phyloP scores from a whole-genome alignment of 2,888 invertebrate species.

The Chloromyia formosa region DNA sequence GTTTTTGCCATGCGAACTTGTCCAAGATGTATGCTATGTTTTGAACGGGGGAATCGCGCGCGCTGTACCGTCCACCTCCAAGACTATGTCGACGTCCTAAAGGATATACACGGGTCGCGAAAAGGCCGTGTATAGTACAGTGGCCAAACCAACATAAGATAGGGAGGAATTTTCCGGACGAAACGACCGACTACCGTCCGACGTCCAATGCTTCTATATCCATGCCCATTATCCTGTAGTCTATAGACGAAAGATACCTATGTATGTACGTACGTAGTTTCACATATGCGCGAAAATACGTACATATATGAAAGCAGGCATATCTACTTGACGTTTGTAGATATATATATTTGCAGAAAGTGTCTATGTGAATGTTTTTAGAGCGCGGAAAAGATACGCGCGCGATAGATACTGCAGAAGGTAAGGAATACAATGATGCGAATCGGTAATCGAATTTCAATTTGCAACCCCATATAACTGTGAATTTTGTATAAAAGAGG shows the following conservation, averaged over 20 bases:
- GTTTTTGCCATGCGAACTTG: slow-evolving; percentile 32
- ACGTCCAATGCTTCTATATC: slow-evolving; percentile 26
- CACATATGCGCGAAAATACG: slow-evolving; percentile 28
- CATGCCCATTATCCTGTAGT: slow-evolving; percentile 24
- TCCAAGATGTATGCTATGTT: slow-evolving; percentile 28
- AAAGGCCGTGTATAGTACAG: slow-evolving; percentile 43
- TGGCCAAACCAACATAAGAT: slow-evolving; percentile 48
- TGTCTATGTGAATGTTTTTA: slow-evolving; percentile 28
- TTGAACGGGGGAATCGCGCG: not conserved
- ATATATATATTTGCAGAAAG: not conserved
- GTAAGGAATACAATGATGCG: slow-evolving; percentile 30
- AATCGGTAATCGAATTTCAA: slow-evolving; percentile 25
- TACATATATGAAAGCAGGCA: not conserved
- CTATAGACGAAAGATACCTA: not conserved
- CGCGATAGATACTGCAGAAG: not conserved
- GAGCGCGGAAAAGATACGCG: slow-evolving; percentile 21
- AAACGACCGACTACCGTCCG: slow-evolving; percentile 40
- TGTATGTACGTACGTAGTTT: not conserved
- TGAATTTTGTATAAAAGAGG: not conserved
- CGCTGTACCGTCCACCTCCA: slow-evolving; percentile 29
- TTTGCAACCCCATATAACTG: not conserved
- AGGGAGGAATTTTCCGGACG: slow-evolving; percentile 48
- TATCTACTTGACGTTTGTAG: slow-evolving; percentile 31
- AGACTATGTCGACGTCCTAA: slow-evolving; percentile 48
- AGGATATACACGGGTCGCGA: slow-evolving; percentile 52